Evolutionary conservation across 2,888 invertebrate species (phyloP).

Genomic region (Lasioglossum lativentre): DNA sequence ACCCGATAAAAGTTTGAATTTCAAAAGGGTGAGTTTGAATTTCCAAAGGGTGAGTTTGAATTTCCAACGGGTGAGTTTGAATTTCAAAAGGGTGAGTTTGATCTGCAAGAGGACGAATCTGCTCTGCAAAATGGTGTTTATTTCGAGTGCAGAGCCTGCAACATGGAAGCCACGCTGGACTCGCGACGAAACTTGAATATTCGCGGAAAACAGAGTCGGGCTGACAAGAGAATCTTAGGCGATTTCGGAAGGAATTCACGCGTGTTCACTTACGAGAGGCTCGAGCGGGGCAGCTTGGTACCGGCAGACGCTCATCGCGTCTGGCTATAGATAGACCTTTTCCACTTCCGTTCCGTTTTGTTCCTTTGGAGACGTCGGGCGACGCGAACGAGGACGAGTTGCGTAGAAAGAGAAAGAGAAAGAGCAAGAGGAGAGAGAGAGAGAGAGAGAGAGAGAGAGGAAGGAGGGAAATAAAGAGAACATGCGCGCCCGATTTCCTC

Average conservation of each 20-base stretch:
- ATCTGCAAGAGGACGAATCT: too few species aligned
- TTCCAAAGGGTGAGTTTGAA: too few species aligned
- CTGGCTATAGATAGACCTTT: conserved; percentile 74
- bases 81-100: too few species aligned
- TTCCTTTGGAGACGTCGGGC: conserved; percentile 58
- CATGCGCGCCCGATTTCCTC: conserved; percentile 1
- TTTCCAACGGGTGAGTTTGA: too few species aligned
- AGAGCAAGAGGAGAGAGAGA: background rate
- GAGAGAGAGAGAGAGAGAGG: background rate
- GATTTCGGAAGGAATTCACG: conserved; percentile 9
- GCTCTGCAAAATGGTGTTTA: too few species aligned
- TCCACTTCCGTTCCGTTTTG: conserved; percentile 75
- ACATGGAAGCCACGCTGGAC: too few species aligned
- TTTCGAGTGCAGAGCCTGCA: too few species aligned
- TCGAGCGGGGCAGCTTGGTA: conserved; percentile 17
- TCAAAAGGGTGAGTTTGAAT: too few species aligned
- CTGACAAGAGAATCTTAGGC: too few species aligned
- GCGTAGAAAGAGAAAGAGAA: background rate
- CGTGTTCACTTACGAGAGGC: conserved; percentile 24
- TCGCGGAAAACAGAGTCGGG: too few species aligned
- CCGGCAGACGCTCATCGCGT: conserved; percentile 57
- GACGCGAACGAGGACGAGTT: conserved; percentile 9
- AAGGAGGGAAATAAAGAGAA: background rate
- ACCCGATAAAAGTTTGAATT: too few species aligned
- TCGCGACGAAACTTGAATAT: too few species aligned